These are phyloP conservation scores for Rhogogaster chlorosoma DNA, from an alignment of 2,888 invertebrate genomes.

Conservation along the genomic window DNA sequence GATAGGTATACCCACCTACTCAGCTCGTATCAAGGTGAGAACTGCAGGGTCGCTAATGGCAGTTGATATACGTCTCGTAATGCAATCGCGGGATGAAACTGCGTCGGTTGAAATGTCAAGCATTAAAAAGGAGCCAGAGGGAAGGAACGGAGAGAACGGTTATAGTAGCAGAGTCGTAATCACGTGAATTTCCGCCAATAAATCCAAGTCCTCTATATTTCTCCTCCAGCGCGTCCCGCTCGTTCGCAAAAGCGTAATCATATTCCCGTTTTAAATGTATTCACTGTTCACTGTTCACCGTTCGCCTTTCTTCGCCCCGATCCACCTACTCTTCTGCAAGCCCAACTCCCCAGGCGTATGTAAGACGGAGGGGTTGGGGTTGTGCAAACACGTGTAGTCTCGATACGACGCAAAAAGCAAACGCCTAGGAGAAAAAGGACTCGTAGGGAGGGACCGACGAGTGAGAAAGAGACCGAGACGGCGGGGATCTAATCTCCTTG, in stretches of 20 bases:
- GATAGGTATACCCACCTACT: background rate
- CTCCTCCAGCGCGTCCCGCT: background rate
- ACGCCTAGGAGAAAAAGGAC: slow-evolving; percentile 61
- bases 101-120: background rate
- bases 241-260: slow-evolving; percentile 65
- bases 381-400: slow-evolving; percentile 48
- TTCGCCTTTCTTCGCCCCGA: slow-evolving; percentile 52
- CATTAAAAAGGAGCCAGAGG: background rate
- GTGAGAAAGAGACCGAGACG: slow-evolving; percentile 60
- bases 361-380: slow-evolving; percentile 47
- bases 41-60: background rate
- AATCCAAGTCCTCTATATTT: slow-evolving; percentile 60
- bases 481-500: slow-evolving; percentile 73
- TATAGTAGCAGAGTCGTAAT: slow-evolving; percentile 7
- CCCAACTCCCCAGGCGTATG: slow-evolving; percentile 52
- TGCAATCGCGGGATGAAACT: background rate
- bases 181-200: slow-evolving; percentile 69
- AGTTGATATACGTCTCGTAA: background rate
- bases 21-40: background rate
- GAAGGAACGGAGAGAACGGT: background rate
- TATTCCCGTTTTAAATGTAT: slow-evolving; percentile 74
- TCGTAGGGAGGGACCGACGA: slow-evolving; percentile 54
- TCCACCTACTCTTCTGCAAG: slow-evolving; percentile 30
- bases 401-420: slow-evolving; percentile 59
- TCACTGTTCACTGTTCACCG: slow-evolving; percentile 67